Evolutionary conservation across 2,888 invertebrate species (phyloP), one percentile per base, ranked within the genome.

Genomic region (Carterocephalus palaemon): DNA sequence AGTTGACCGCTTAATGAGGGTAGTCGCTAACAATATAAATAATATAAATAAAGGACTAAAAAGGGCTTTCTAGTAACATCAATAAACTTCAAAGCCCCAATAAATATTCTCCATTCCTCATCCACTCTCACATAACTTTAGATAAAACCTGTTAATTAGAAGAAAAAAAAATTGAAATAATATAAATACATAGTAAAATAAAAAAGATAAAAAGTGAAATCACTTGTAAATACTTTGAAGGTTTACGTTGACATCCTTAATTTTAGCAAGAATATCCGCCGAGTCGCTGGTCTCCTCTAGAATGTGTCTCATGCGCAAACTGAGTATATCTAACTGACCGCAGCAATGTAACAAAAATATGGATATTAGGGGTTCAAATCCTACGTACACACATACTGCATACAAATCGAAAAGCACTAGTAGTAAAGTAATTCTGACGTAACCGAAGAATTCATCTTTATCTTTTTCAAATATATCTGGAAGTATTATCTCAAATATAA

Each of bases 261-360:
- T 46, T 10, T 61, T 59, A n/a, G 8, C 23, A 3, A 46, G 43
- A 7, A 57, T 51, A n/a, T 59, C 51, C 5, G 51, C 45, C 3
- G 48, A 51, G 10, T 46, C 39, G 2, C 40, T 31, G 7, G 48
- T 49, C 2, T 55, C 39, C 1, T 38, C 15, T 47, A 68, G 75
- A 2, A 76, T 41, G 1, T 46, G 36, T 13, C 56, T 33, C 4
- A 75, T 47, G 33, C 57, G 57, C 0, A 7, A 56, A 13, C 54
- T 61, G 0, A 67, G 57, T 4, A 77, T 12, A 8, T 72, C 70
- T n/a, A 78, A 32, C 34, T 71, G 75, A 3, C 69, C 75, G 39
- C 73, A 73, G 0, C 60, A 61, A 39, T 79, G 78, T 1, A 78
- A 48, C 51, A 70, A 66, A 13, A 76, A 67, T 26, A 68, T 66